Evolutionary conservation across 2,888 invertebrate species (phyloP), one percentile per base, ranked within the genome.

Genomic region (Agonopterix subpropinquella): DNA sequence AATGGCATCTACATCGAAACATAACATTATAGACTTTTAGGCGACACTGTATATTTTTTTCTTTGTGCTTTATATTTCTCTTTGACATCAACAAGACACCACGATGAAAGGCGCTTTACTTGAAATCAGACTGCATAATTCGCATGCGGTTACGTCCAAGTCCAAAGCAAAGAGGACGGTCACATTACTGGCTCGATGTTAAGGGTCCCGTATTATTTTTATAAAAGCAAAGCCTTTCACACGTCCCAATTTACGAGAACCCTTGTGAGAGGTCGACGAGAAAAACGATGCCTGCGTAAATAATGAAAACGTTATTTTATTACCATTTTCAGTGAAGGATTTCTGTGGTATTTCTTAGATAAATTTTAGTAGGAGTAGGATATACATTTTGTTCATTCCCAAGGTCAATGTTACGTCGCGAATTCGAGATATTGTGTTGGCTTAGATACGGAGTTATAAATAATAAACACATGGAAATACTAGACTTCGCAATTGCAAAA

Each of bases 261-360:
- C 52, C 48, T 49, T 41, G 44, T 36, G 51, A 53, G 56, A 53
- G 61, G 55, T 48, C 46, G 49, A 48, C 51, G 54, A 59, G 55
- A 59, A 58, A 59, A 61, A 59, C 59, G 59, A 58, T 54, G 57
- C 48, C 50, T 47, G 49, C 50, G 52, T 63, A 56, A 67, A 64
- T 62, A 64, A 65, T 63, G 65, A 55, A 56, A 53, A 54, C 52
- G 54, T 58, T 59, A 61, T 65, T 60, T 64, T 64, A 66, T 65
- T 59, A 59, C 58, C 58, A n/a, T 11, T 11, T 11, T 42, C 2
- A 11, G 42, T 42, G 15, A 11, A 11, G 11, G 11, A 55, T 62
- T 58, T 58, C 57, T 62, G 63, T 61, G 52, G 43, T 48, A 48
- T 44, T 37, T 18, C 11, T 44, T 36, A 43, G 44, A 43, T 44